phyloP scores from a whole-genome alignment of 2,888 invertebrate species.

The Ethmia dodecea region DNA sequence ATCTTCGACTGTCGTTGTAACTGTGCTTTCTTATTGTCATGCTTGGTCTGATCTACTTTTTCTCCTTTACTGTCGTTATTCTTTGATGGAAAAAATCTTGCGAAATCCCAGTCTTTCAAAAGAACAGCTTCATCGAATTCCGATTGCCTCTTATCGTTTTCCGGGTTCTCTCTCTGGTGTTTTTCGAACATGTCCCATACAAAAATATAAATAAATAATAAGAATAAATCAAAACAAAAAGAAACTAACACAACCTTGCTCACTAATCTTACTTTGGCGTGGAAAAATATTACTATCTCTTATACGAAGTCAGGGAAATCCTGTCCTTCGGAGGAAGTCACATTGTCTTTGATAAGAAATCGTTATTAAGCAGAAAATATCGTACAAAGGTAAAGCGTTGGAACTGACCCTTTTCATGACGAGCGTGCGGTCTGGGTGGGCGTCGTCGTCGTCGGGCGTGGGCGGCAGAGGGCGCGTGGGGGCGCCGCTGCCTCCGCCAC shows the following conservation, averaged over 20 bases:
- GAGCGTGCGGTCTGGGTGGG: slow-evolving; percentile 89
- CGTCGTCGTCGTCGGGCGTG: slow-evolving; percentile 94
- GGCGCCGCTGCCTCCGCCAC: slow-evolving; percentile 74
- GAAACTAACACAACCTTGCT: slow-evolving; percentile 36
- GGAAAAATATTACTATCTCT: slow-evolving; percentile 29
- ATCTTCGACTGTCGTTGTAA: slow-evolving; percentile 64
- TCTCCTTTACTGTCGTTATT: slow-evolving; percentile 47
- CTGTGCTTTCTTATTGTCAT: slow-evolving; percentile 53
- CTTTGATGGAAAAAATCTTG: slow-evolving; percentile 86
- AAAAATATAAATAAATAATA: slow-evolving; percentile 65
- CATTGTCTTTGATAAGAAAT: no score
- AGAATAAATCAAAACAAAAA: slow-evolving; percentile 29
- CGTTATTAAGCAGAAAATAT: no score
- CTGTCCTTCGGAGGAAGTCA: no score
- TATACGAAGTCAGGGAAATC: neutral
- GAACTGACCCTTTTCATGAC: slow-evolving; percentile 93
- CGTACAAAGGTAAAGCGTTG: neutral
- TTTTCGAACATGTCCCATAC: slow-evolving; percentile 60
- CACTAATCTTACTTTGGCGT: slow-evolving; percentile 75
- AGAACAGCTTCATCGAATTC: slow-evolving; percentile 88
- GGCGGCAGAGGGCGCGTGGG: slow-evolving; percentile 96
- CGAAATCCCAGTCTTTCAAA: slow-evolving; percentile 92
- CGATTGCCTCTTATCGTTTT: slow-evolving; percentile 62
- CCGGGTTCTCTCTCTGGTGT: slow-evolving; percentile 62
- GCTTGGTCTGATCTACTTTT: slow-evolving; percentile 56